Base-by-base conservation (phyloP, 2,888 invertebrate genomes). In the Seladonia tumulorum region DNA sequence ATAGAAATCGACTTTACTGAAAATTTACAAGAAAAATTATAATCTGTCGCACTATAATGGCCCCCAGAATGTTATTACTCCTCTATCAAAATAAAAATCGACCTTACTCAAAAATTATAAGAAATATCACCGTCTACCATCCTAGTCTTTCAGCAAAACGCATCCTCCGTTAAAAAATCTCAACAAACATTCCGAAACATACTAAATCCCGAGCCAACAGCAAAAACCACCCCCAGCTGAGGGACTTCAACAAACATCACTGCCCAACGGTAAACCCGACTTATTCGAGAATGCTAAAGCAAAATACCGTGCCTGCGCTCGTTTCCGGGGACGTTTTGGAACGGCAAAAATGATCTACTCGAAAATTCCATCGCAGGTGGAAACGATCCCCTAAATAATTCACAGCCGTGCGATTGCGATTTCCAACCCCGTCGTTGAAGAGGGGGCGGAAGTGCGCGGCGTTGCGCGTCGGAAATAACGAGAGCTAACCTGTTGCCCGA, bases 401-500 rank as follows among this genome's bases (percentile, higher is more conserved):
- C 66, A 66, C 29, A 35, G 25, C 35, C 29, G 8, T 18, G 29
- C 18, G 29, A 66, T 18, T 66, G 29, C 63, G 29, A 66, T 66
- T 66, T 63, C 29, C 35, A 29, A 35, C 66, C 35, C 22, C 35
- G 7, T 25, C 60, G 60, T 12, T 1, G 35, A 18, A 7, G 66
- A 18, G 35, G 66, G 63, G 5, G 8, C 35, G 29, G 8, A 3
- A 29, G 8, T 18, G 2, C 66, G 35, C 35, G 66, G 8, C 29
- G 29, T 35, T 7, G 66, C 18, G 16, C 29, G 66, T 18, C 35
- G 3, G 16, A 5, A 16, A n/a, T 10, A 47, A 76, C 53, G 53
- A 22, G 53, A 22, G 18, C 76, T 81, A 81, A 81, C 82, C 83
- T 84, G 83, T 84, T 84, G 83, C 77, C 74, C n/a, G 60, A 47